Evolutionary conservation across 1,140 invertebrate genomes (phyloP).

Genomic region (Drosophila eugracilis): DNA sequence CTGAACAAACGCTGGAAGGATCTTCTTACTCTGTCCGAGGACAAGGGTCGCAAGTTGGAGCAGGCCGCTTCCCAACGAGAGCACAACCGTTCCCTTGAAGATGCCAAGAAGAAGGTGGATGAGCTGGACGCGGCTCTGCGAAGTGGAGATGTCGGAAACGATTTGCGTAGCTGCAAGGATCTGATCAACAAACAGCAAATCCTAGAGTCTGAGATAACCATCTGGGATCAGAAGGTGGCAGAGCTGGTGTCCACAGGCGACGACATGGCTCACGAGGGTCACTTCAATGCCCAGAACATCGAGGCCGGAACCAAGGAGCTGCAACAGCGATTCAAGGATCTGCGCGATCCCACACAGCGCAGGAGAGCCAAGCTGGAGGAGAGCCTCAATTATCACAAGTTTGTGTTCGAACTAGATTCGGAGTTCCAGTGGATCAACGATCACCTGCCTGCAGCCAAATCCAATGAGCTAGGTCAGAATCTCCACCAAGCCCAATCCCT

Average conservation of each 20-base stretch:
- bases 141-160: slow-evolving; percentile 92
- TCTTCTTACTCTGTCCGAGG: slow-evolving; percentile 89
- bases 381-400: slow-evolving; percentile 93
- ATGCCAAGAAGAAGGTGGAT: slow-evolving; percentile 92
- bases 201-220: slow-evolving; percentile 91
- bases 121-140: slow-evolving; percentile 91
- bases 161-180: slow-evolving; percentile 95
- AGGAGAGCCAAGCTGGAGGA: slow-evolving; percentile 94
- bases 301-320: slow-evolving; percentile 91
- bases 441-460: slow-evolving; percentile 92
- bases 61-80: slow-evolving; percentile 84
- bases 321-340: slow-evolving; percentile 87
- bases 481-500: slow-evolving; percentile 96
- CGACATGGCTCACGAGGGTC: slow-evolving; percentile 95
- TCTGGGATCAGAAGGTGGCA: slow-evolving; percentile 91
- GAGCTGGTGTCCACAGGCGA: slow-evolving; percentile 92
- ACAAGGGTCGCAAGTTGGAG: slow-evolving; percentile 92
- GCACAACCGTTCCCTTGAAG: slow-evolving; percentile 88
- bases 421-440: slow-evolving; percentile 99
- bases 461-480: slow-evolving; percentile 91
- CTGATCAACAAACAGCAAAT: slow-evolving; percentile 94
- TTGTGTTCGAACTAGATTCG: slow-evolving; percentile 96
- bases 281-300: slow-evolving; percentile 96
- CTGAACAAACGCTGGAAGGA: slow-evolving; percentile 91
- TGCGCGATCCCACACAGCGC: slow-evolving; percentile 88